phyloP scores from a whole-genome alignment of 2,113 vertebrate genomes.

The Gymnorhina tibicen region DNA sequence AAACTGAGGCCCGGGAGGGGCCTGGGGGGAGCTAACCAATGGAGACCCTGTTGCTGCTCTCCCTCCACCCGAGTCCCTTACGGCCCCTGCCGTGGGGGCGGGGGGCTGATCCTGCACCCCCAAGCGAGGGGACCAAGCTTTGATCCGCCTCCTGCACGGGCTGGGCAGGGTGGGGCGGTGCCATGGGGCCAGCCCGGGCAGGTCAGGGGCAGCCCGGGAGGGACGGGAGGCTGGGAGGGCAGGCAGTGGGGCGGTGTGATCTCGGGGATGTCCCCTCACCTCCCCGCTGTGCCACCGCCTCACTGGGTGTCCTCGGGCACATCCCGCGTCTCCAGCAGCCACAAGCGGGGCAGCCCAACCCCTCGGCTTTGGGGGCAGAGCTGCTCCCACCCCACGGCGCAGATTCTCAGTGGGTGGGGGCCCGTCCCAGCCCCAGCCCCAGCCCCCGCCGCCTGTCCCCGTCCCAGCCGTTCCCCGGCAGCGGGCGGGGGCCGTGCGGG shows the following conservation, averaged over 20 bases:
- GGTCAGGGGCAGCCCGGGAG: not conserved
- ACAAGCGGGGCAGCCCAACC: not conserved
- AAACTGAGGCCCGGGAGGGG: not conserved
- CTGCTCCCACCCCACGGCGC: not conserved
- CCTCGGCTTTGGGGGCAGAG: not conserved
- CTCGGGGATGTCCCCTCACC: not conserved
- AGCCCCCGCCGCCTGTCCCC: not conserved
- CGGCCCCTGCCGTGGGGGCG: not conserved
- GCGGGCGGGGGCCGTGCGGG: not conserved
- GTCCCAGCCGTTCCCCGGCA: not conserved
- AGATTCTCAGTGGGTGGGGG: too few relatives aligned
- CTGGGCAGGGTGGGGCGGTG: not conserved
- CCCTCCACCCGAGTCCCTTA: rapidly evolving
- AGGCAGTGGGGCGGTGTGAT: not conserved
- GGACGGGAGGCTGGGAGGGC: not conserved
- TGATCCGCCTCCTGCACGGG: not conserved
- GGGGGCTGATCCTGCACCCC: not conserved
- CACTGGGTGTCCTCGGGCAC: not conserved
- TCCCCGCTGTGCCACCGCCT: not conserved
- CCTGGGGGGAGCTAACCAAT: rapidly evolving
- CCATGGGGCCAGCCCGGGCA: not conserved
- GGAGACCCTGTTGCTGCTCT: not conserved
- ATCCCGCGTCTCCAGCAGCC: not conserved
- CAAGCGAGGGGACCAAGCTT: not conserved
- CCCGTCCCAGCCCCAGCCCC: not conserved